Evolutionary conservation across 2,888 invertebrate species (phyloP), one percentile per base, ranked within the genome.

Genomic region (Pollenia amentaria): DNA sequence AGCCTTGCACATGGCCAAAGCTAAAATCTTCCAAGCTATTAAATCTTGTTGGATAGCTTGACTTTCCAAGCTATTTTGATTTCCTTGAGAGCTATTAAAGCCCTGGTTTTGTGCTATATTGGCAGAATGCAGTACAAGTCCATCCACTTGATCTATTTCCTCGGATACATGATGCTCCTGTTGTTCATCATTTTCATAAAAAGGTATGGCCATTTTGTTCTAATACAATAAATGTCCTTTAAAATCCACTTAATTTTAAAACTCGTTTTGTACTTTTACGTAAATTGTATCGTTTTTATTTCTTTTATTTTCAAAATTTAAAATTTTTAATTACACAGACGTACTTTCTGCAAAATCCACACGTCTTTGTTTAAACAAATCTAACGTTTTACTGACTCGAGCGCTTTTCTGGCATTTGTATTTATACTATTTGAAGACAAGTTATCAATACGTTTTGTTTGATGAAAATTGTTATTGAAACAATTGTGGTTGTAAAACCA

Each of bases 1-100:
- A 4, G 91, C 92, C 79, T 93, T 92, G 80, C 92, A 92, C 91
- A 92, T 92, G 67, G 92, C 90, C 53, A 92, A 79, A 1, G 92
- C 92, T 3, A 92, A 90, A 69, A 92, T 88, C 88, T 92, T 92
- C 92, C 92, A 92, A 55, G 92, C 92, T 21, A 90, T 67, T 73
- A 91, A 75, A 83, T 92, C 91, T 77, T 89, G 89, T 78, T 62
- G 81, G 29, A 69, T 78, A n/a, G 38, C 44, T 29, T 29, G 29
- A 6, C 29, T 29, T 29, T 29, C 29, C 29, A 29, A 29, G 29
- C 29, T 0, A 6, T 42, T 38, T 7, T 62, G 70, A 1, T 82
- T 29, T 7, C 18, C 18, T 12, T 18, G 10, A 6, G 38, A 18
- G 21, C 44, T 69, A 69, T 6, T 51, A 11, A 51, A 18, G 8